A percentile compares a stretch with the other conserved stretches of the same genome.
These are phyloP conservation scores for Ryuthela nishihirai DNA, from an alignment of 2,888 invertebrate species.

Conservation along the genomic window DNA sequence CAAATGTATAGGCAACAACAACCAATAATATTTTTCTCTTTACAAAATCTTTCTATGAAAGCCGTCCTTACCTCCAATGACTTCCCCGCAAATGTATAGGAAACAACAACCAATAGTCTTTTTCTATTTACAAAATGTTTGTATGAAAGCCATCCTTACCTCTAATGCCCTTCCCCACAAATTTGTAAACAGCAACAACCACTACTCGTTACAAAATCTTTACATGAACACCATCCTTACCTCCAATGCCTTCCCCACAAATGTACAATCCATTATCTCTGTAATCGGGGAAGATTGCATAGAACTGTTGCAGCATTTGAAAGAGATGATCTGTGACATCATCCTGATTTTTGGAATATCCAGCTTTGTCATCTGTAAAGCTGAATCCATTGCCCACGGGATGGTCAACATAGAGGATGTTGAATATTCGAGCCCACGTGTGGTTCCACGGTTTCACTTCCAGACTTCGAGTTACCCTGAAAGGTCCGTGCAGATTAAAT, in stretches of 20 bases:
- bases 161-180: too few species aligned
- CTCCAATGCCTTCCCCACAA: slow-evolving; percentile 86
- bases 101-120: too few species aligned
- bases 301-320: slow-evolving; percentile 73
- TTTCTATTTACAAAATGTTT: too few species aligned
- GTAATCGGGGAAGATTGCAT: slow-evolving; percentile 72
- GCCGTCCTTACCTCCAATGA: too few species aligned
- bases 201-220: too few species aligned
- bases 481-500: slow-evolving; percentile 74
- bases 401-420: slow-evolving; percentile 84
- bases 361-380: slow-evolving; percentile 70
- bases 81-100: too few species aligned
- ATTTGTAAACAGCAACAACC: too few species aligned
- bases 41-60: too few species aligned
- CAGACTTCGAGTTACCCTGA: slow-evolving; percentile 56
- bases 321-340: slow-evolving; percentile 77
- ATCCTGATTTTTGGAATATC: slow-evolving; percentile 73
- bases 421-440: slow-evolving; percentile 74
- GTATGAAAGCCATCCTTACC: too few species aligned
- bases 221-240: too few species aligned
- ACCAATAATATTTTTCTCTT: too few species aligned
- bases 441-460: slow-evolving; percentile 62
- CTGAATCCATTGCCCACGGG: slow-evolving; percentile 91
- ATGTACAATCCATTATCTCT: slow-evolving; percentile 73
- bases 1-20: too few species aligned